Base-by-base conservation (phyloP, 2,113 vertebrate genomes). In the Neolamprologus cancellatus region DNA sequence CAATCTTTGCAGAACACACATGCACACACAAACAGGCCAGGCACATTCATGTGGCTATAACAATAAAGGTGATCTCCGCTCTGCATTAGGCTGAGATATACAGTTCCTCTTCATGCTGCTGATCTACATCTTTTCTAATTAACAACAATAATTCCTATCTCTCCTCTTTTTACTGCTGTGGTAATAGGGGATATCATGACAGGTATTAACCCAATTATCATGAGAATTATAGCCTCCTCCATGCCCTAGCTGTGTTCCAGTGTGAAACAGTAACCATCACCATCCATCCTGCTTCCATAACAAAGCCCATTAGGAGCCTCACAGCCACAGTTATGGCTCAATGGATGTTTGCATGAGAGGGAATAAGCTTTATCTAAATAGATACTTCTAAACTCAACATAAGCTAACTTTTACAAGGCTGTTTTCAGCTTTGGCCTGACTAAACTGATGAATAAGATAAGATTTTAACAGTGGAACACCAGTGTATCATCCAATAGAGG, bases 131-230 rank as follows among this genome's bases (percentile, higher is more conserved):
- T 91, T 90, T 84, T 81, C 81, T 92, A 90, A 92, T 91, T 88
- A 91, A 82, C 84, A 84, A 82, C 74, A 15, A 90, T 93, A 76
- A 92, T 85, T 91, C 78, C 82, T 87, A 74, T 55, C 92, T 78
- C 82, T 89, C 80, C 85, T 87, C 83, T 90, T 89, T 95, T 94
- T 92, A 94, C 89, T 90, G 86, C 89, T 66, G 61, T 78, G 85
- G 83, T 93, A 93, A 94, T 94, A 91, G 85, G 71, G 85, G 89
- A 89, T 88, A 94, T 94, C 87, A 93, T 91, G 91, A 94, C 92
- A 93, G 91, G 91, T 91, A 93, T 94, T 95, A 93, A 89, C 78
- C 88, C 91, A 96, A 94, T 93, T 95, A 94, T 87, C 89, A 83
- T 74, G 81, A 92, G 91, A 95, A 85, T 94, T 90, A 93, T 90